phyloP scores from a whole-genome alignment of 2,888 invertebrate genomes.

The Callyntrura guangdongensis region DNA sequence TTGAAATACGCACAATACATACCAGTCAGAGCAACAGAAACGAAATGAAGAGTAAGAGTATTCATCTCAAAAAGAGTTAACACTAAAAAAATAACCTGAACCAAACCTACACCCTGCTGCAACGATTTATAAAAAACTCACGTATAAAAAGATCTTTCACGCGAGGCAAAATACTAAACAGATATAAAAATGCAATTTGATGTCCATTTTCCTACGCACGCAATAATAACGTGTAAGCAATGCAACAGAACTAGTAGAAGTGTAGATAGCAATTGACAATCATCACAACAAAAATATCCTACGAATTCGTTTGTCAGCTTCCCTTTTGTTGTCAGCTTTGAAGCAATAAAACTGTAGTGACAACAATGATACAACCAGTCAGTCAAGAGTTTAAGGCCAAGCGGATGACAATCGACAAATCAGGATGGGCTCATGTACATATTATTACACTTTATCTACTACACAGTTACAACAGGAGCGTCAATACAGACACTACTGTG shows the following conservation, averaged over 20 bases:
- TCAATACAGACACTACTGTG: not conserved
- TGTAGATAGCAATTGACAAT: conserved; percentile 16
- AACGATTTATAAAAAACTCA: not conserved
- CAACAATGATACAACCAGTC: conserved; percentile 39
- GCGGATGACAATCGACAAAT: not conserved
- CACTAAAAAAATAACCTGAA: not conserved
- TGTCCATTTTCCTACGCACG: too few relatives aligned
- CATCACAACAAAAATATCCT: conserved; percentile 15
- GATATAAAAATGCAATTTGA: too few relatives aligned
- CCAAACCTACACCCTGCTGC: not conserved
- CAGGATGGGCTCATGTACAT: conserved; percentile 1
- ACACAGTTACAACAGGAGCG: not conserved
- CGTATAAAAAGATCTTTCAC: not conserved
- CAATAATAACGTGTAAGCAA: too few relatives aligned
- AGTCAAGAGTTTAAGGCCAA: conserved; percentile 36
- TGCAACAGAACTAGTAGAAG: not conserved
- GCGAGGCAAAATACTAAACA: too few relatives aligned
- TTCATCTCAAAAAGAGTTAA: not conserved
- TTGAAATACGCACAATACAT: not conserved
- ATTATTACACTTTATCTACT: not conserved
- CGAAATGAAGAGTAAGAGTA: too few relatives aligned
- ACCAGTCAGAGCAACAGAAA: not conserved
- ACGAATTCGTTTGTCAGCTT: not conserved
- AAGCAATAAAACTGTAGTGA: not conserved
- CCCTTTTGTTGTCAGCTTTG: not conserved